Evolutionary conservation across 2,113 vertebrate genomes (phyloP), one percentile per base, ranked within the genome.

Genomic region (Scopus umbretta): DNA sequence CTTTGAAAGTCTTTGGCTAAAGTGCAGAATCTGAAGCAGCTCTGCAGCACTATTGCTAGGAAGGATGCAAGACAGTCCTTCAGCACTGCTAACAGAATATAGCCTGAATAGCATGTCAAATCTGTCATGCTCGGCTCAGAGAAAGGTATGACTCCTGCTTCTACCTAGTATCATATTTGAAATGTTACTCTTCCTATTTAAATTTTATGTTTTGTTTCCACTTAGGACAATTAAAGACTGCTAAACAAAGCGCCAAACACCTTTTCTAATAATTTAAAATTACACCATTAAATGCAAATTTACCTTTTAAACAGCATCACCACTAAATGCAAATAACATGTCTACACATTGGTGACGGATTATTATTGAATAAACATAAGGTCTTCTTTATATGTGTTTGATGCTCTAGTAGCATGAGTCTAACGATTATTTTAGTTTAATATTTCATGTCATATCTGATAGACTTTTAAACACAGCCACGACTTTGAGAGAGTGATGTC

Each of bases 301-400:
- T 81, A 65, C 49, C 72, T 90, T 80, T 90, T 86, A 83, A 59
- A 63, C 65, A 78, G 47, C 53, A 62, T 81, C 70, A 67, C 62
- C 56, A 23, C 86, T 92, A 92, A 93, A 93, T 92, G 82, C 71
- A 92, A 96, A 86, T 90, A 74, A 52, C 38, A 25, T 50, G 65
- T 78, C 84, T 96, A 29, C 78, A 55, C 71, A 47, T 29, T 66
- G 70, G 30, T 91, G 90, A 93, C 90, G 66, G 79, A 82, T 90
- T 93, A 87, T 92, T 94, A 79, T 58, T 95, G 92, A 80, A 94
- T 96, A 96, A 97, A 96, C 80, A 89, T 87, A 95, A 96, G 58
- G 34, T 75, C 30, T 43, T 83, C 72, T 93, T 93, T 80, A 38
- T 82, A n/a, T 72, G 53, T 73, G 36, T 82, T 87, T 87, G 74